phyloP scores from a whole-genome alignment of 1,140 invertebrate species.

The Drosophila asahinai region DNA sequence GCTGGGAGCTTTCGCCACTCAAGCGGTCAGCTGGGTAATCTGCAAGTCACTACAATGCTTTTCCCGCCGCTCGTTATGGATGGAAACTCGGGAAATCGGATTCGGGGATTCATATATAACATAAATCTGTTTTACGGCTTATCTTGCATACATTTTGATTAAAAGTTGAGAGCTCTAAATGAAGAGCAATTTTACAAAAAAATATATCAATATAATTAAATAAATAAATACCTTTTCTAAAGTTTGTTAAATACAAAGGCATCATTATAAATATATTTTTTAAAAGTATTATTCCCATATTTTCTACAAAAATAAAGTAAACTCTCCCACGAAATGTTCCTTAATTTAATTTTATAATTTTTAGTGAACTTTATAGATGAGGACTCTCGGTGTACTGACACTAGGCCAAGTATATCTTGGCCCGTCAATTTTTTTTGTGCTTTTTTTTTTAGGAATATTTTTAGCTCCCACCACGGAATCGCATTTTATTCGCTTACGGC shows the following conservation, averaged over 20 bases:
- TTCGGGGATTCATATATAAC: not conserved
- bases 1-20: conserved; percentile 42
- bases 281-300: not conserved
- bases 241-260: too few species aligned
- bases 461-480: conserved; percentile 10
- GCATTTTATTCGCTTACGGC: conserved; percentile 25
- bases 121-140: conserved; percentile 2
- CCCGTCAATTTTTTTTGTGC: conserved; percentile 7
- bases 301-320: not conserved
- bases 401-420: conserved; percentile 4
- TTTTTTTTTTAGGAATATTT: conserved; percentile 4
- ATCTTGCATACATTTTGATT: conserved; percentile 1
- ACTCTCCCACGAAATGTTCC: too few species aligned
- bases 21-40: conserved; percentile 33
- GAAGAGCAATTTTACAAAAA: too few species aligned
- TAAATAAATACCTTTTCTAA: too few species aligned
- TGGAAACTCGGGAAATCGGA: conserved; percentile 2
- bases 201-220: not conserved
- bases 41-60: not conserved
- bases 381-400: not conserved
- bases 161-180: not conserved
- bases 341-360: too few species aligned
- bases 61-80: conserved; percentile 25
- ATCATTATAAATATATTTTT: not conserved
- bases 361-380: too few species aligned